Evolutionary conservation across 1,140 invertebrate species (phyloP), one percentile per base, ranked within the genome.

Genomic region (Aphaenogaster floridana): DNA sequence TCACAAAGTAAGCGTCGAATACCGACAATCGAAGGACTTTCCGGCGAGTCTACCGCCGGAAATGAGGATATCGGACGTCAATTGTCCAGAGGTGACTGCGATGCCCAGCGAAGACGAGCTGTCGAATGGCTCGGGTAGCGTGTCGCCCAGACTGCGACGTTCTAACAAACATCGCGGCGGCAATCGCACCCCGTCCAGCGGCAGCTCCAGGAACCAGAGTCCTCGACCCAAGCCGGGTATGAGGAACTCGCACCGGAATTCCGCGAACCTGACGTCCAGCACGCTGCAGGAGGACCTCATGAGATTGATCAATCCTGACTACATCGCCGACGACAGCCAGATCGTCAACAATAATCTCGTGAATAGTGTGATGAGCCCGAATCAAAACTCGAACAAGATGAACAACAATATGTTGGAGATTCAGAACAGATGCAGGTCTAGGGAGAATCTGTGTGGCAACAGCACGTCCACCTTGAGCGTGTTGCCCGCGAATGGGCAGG

Each of bases 251-350:
- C 95, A 95, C 76, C 92, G 96, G 84, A 96, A 96, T 91, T 97
- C 96, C 17, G 96, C 97, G 2, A 97, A 97, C 93, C 94, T 97
- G 28, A 96, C 96, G 0, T 96, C 96, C 1, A 97, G 96, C 91
- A 98, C 97, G 36, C 95, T 98, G 5, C 97, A 99, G 95, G 98
- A 99, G 93, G 98, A 99, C 92, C 95, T 99, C 3, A 97, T 99
- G 96, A 97, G 97, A 52, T 95, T 99, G 1, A 99, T 99, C 87
- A 98, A 98, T 95, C 98, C 98, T 0, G 98, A 99, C 93, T 97
- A 97, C 86, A 96, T 97, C 86, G 96, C 93, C 85, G 96, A 95
- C 61, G 94, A 94, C 57, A 93, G 89, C 76, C 95, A 93, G 45
- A 86, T 93, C 15, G 61, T 91, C 1, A 95, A 94, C n/a, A 95